Evolutionary conservation across 2,113 vertebrate species (phyloP), one percentile per base, ranked within the genome.

Genomic region (Mesoclemmys tuberculata): DNA sequence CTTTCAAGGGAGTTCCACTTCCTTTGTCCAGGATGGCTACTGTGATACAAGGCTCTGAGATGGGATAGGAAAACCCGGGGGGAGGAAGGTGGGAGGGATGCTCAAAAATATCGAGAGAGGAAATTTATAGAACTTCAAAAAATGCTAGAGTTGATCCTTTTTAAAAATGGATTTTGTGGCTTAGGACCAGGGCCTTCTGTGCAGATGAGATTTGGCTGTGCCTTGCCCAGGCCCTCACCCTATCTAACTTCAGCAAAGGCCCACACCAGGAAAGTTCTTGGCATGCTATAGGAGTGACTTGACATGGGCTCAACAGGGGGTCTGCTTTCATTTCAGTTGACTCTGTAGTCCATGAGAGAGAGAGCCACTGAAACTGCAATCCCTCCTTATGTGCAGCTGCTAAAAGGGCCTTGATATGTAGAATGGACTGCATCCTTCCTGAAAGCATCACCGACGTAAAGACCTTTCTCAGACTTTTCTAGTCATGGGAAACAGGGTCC

Each of bases 371-470:
- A n/a, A 38, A 19, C 35, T 38, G n/a, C 18, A 71, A 10, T 71
- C 9, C 54, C 82, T 89, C 51, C 48, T 75, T 54, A 3, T 1
- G 1, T 41, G n/a, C 2, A 1, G 61, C 24, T 7, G 21, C 48
- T 0, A 0, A 46, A 48, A 27, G n/a, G 79, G 78, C 74, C 26
- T 52, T 56, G 31, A 3, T 1, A 5, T 38, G 64, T 38, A 19
- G 41, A 9, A 51, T 3, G 1, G 12, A 61, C 78, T 48, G 38
- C 10, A 26, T 56, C 58, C 79, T 5, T 4, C 51, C 49, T 11
- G 5, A 8, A 46, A 89, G 56, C 77, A 2, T 19, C 0, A 5
- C 21, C 18, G 9, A 19, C 21, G 5, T 41, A 24, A 74, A 18
- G n/a, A n/a, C 31, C 10, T 22, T 71, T 74, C 38, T 74, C 68